Conservation (phyloP, 2,113 vertebrate species). For the Microtus pennsylvanicus region DNA sequence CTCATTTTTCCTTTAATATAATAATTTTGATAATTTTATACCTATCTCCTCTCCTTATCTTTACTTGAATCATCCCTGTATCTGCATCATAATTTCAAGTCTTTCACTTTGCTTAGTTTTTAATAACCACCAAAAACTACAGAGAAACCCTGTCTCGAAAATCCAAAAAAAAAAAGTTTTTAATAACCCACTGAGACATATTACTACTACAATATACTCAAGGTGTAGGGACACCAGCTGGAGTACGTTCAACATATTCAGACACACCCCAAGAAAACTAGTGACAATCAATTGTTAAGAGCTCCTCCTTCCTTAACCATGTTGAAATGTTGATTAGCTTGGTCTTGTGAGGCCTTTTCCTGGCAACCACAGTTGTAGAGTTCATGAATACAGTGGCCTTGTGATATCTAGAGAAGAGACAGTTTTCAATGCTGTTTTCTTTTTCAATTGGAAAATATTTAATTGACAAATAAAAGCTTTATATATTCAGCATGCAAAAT, state of each 20-base stretch:
- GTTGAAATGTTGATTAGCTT: not conserved
- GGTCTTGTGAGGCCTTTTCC: no score
- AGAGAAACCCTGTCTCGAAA: no score
- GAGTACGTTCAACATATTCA: no score
- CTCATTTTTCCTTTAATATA: not conserved
- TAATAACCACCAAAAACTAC: not conserved
- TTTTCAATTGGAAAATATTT: not conserved
- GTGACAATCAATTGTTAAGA: no score
- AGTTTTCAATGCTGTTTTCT: not conserved
- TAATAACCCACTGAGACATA: not conserved
- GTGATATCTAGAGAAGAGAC: not conserved
- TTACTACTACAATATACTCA: no score
- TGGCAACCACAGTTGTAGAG: not conserved
- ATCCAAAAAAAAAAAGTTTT: no score
- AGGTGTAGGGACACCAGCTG: not conserved
- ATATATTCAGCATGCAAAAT: no score
- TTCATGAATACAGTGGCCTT: not conserved
- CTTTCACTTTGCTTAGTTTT: not conserved
- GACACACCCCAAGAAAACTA: not conserved
- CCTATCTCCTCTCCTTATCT: not conserved
- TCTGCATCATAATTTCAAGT: not conserved
- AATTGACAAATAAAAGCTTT: not conserved
- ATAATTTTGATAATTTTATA: not conserved
- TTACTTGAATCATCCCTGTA: no score
- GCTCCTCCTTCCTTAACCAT: no score